These are phyloP conservation scores for Trinorchestia longiramus DNA, from an alignment of 1,140 invertebrate species.

Conservation along the genomic window DNA sequence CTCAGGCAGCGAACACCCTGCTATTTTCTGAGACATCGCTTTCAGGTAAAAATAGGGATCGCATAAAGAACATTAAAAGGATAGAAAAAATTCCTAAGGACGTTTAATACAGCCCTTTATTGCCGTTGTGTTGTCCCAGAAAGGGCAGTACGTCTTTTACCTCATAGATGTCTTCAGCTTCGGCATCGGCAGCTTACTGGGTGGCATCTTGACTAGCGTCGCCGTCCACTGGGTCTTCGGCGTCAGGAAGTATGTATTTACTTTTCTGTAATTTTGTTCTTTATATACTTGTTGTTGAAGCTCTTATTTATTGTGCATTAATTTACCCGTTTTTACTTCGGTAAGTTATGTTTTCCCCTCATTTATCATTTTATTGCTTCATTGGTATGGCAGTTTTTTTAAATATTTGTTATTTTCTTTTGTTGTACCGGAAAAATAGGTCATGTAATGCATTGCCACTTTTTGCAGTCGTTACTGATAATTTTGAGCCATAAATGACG, in stretches of 20 bases:
- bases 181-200: slow-evolving; percentile 68
- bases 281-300: background rate
- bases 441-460: background rate
- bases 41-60: too few relatives aligned
- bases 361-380: background rate
- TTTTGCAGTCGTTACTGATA: background rate
- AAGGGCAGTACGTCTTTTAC: slow-evolving; percentile 70
- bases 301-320: background rate
- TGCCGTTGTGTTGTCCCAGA: background rate
- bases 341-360: background rate
- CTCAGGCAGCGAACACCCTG: too few relatives aligned
- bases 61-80: background rate
- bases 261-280: background rate
- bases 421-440: background rate
- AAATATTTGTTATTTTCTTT: background rate
- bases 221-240: slow-evolving; percentile 74
- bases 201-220: slow-evolving; percentile 72
- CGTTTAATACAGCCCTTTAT: background rate
- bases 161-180: slow-evolving; percentile 73
- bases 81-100: background rate
- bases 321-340: background rate
- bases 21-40: too few relatives aligned
- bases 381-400: background rate
- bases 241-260: slow-evolving; percentile 66
- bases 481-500: background rate